These are phyloP conservation scores for Tauraco erythrolophus DNA, from an alignment of 2,113 vertebrate species.

Conservation along the genomic window DNA sequence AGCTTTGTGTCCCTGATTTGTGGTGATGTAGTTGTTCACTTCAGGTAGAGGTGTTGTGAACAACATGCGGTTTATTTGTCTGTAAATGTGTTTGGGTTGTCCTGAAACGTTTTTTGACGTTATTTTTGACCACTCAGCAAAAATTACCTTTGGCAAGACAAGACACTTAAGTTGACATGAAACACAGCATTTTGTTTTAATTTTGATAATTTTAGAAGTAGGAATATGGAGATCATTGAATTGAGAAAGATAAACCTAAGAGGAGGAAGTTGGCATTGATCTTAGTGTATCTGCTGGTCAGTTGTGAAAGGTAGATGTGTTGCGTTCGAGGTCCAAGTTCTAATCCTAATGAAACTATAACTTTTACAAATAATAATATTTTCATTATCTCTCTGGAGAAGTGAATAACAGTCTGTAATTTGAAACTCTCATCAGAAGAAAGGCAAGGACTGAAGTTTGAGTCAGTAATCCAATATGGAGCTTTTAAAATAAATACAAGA, in stretches of 20 bases:
- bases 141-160: background rate
- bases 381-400: background rate
- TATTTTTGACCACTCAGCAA: background rate
- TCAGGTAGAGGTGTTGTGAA: background rate
- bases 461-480: background rate
- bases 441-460: background rate
- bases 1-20: background rate
- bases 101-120: background rate
- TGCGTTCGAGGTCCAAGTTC: background rate
- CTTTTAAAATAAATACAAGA: background rate
- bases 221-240: background rate
- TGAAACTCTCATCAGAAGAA: background rate
- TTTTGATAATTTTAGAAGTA: background rate
- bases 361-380: background rate
- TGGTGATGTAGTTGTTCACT: background rate
- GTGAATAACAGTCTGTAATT: background rate
- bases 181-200: background rate
- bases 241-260: background rate
- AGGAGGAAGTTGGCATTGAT: background rate
- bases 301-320: background rate
- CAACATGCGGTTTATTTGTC: background rate
- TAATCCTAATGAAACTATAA: background rate
- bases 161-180: background rate
- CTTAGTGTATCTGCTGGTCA: background rate
- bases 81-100: background rate